Evolutionary conservation across 2,888 invertebrate species (phyloP).

Genomic region (Gari tellinella): DNA sequence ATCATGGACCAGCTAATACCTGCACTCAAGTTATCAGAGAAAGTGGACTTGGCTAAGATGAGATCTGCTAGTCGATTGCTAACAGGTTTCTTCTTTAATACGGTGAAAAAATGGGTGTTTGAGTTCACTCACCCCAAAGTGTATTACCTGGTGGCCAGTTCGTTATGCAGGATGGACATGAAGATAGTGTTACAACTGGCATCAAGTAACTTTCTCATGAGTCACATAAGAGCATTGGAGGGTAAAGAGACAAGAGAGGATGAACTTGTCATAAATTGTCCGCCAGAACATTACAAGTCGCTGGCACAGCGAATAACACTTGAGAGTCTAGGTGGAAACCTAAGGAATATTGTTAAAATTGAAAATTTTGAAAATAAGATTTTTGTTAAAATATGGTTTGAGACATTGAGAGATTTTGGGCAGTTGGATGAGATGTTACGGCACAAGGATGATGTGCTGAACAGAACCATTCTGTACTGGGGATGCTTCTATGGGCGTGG

Average conservation of each 20-base stretch:
- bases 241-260: not conserved
- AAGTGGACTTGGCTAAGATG: slow-evolving; percentile 50
- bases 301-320: slow-evolving; percentile 47
- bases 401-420: slow-evolving; percentile 49
- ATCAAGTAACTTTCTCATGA: slow-evolving; percentile 43
- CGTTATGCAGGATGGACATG: slow-evolving; percentile 35
- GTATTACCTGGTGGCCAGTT: slow-evolving; percentile 41
- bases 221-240: slow-evolving; percentile 30
- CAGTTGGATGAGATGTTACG: slow-evolving; percentile 46
- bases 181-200: slow-evolving; percentile 40
- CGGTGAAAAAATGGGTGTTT: slow-evolving; percentile 41
- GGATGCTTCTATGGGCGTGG: slow-evolving; percentile 55
- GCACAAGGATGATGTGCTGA: slow-evolving; percentile 40
- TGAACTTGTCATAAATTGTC: slow-evolving; percentile 14
- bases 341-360: slow-evolving; percentile 41
- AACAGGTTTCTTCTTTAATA: slow-evolving; percentile 55
- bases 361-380: slow-evolving; percentile 42
- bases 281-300: not conserved
- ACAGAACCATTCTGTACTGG: slow-evolving; percentile 59
- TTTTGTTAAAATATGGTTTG: slow-evolving; percentile 48
- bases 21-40: slow-evolving; percentile 36
- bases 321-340: slow-evolving; percentile 52
- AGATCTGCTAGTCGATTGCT: slow-evolving; percentile 55
- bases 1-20: slow-evolving; percentile 49
- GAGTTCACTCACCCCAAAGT: slow-evolving; percentile 51